Evolutionary conservation across 1,140 invertebrate genomes (phyloP), one percentile per base, ranked within the genome.

Genomic region (Papilio dardanus): DNA sequence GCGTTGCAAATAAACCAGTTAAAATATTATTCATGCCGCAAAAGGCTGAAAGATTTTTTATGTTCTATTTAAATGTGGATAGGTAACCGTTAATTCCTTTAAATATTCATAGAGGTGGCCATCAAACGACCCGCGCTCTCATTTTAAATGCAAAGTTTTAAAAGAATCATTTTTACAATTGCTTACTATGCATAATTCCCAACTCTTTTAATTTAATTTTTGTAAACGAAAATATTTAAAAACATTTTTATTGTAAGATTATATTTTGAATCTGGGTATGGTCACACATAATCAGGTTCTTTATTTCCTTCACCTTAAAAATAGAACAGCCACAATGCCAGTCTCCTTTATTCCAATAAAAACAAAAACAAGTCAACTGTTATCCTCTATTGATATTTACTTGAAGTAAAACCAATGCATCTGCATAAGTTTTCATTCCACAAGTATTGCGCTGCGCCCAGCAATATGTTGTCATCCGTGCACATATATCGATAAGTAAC

Each of bases 71-170:
- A 58, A 58, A 58, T 58, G 21, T 58, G 50, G 50, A 58, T 58
- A 58, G 50, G 50, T 58, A 58, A 58, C 50, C 50, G 50, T 58
- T 58, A 58, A 58, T 58, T 58, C 50, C 50, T 58, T 58, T 58
- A 58, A 58, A 58, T 58, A 58, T 58, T 58, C 50, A 58, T 58
- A 58, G 50, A 58, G 16, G 8, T 58, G 50, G 50, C 50, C 50
- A 58, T 58, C 50, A 58, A 58, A 58, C 50, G 50, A 58, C 50
- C 50, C 50, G 50, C 50, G 50, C 21, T 14, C 50, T 58, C 50
- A 58, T 58, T 58, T 58, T 21, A 21, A 58, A 58, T 58, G 50
- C 50, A 58, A 58, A 58, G 50, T 58, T 58, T 54, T 24, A 58
- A 58, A 58, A 58, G 50, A 58, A 58, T 21, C 50, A 58, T 58